Conservation (phyloP, 1,140 invertebrate species). For the Leucophenga varia region DNA sequence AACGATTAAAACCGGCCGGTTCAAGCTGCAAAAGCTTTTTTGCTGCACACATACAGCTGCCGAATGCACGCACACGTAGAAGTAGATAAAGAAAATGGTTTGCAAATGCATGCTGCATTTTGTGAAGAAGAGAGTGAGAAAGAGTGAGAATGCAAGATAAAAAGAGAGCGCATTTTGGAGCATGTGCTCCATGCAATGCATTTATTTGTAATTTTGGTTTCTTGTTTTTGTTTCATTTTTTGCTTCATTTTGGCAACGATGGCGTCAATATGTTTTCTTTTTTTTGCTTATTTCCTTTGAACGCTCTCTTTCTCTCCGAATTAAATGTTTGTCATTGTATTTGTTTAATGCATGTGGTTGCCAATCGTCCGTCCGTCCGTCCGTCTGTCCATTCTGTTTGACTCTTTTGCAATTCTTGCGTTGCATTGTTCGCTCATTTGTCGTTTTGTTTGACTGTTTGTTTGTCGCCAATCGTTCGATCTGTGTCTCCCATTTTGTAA, state of each 20-base stretch:
- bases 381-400: not conserved
- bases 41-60: too few relatives aligned
- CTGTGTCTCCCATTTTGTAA: too few relatives aligned
- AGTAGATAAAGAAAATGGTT: too few relatives aligned
- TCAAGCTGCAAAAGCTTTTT: too few relatives aligned
- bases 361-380: conserved; percentile 5
- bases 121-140: not conserved
- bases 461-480: not conserved
- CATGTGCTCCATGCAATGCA: conserved; percentile 30
- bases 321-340: too few relatives aligned
- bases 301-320: not conserved
- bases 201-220: conserved; percentile 48
- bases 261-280: too few relatives aligned
- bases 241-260: conserved; percentile 8
- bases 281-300: not conserved
- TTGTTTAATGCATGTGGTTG: too few relatives aligned
- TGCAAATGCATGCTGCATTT: too few relatives aligned
- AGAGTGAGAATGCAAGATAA: conserved; percentile 3
- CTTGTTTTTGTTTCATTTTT: conserved; percentile 39
- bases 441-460: not conserved
- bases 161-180: conserved; percentile 21
- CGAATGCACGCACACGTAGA: too few relatives aligned
- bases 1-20: conserved; percentile 41
- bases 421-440: too few relatives aligned
- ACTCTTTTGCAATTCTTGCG: conserved; percentile 4